Evolutionary conservation across 2,888 invertebrate genomes (phyloP).

Genomic region (Acronicta aceris): DNA sequence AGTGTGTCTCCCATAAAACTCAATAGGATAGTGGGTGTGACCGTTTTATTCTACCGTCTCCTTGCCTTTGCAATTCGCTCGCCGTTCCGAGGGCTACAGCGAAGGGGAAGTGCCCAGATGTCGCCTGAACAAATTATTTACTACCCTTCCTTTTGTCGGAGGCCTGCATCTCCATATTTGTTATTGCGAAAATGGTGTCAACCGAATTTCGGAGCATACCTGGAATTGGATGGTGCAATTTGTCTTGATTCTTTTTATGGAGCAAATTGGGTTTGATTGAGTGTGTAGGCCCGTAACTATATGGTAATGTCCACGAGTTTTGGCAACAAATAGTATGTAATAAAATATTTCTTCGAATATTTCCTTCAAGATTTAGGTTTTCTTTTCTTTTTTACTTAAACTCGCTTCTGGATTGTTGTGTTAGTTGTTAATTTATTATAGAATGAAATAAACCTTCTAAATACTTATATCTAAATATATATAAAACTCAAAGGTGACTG

Average conservation of each 20-base stretch:
- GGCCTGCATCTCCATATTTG: constrained; percentile 73
- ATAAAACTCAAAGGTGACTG: too few relatives aligned
- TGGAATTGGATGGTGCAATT: constrained; percentile 55
- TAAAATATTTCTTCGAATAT: constrained; percentile 18
- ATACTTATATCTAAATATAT: too few relatives aligned
- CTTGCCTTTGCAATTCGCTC: constrained; percentile 68
- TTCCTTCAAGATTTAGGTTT: not conserved
- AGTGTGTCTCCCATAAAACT: constrained; percentile 67
- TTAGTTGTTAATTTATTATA: too few relatives aligned
- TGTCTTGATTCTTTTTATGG: constrained; percentile 57
- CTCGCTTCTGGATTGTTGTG: too few relatives aligned
- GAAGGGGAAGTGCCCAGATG: constrained; percentile 87
- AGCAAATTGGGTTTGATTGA: constrained; percentile 58
- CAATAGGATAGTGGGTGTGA: constrained; percentile 80
- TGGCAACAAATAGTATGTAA: constrained; percentile 28
- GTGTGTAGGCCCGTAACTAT: constrained; percentile 44
- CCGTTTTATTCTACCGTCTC: constrained; percentile 77
- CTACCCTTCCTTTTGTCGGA: constrained; percentile 80
- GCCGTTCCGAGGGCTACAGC: constrained; percentile 71
- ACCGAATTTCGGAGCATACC: constrained; percentile 55
- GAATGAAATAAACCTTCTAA: too few relatives aligned
- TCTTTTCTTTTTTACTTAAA: too few relatives aligned
- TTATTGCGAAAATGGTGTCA: constrained; percentile 63
- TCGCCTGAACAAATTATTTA: constrained; percentile 86
- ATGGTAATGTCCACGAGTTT: constrained; percentile 40